Percentiles rank a stretch among this genome's conserved stretches.
Evolutionary conservation across 1,140 invertebrate genomes (phyloP).

Genomic region (Trichonephila inaurata): DNA sequence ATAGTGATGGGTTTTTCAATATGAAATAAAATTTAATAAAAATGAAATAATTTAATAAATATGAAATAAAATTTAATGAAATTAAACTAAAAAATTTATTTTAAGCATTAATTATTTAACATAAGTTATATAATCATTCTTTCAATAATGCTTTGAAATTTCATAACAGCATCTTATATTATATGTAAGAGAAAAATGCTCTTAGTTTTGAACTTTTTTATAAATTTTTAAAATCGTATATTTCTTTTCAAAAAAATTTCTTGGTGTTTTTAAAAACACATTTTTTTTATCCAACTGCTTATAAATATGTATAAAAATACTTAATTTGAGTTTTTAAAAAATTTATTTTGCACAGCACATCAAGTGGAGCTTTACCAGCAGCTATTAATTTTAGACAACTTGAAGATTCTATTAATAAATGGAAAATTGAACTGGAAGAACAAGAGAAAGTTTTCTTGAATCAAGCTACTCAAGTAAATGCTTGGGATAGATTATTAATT

Average conservation of each 20-base stretch:
- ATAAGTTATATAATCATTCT: not conserved
- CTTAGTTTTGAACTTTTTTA: too few relatives aligned
- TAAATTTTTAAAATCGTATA: too few relatives aligned
- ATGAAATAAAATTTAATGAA: not conserved
- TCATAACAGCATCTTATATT: not conserved
- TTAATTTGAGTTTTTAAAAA: not conserved
- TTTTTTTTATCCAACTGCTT: not conserved
- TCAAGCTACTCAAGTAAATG: conserved; percentile 96
- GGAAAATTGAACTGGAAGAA: conserved; percentile 95
- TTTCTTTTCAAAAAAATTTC: too few relatives aligned
- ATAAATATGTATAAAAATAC: not conserved
- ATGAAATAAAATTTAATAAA: too few relatives aligned
- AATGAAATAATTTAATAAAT: too few relatives aligned
- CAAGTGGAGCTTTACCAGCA: conserved; percentile 39
- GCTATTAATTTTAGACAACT: conserved; percentile 91
- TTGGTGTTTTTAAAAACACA: too few relatives aligned
- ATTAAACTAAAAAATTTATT: not conserved
- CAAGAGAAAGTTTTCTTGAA: conserved; percentile 96
- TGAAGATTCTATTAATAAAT: conserved; percentile 97
- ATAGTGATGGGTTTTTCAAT: too few relatives aligned
- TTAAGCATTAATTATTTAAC: not conserved
- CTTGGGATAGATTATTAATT: conserved; percentile 95
- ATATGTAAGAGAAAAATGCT: too few relatives aligned
- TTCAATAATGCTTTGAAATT: not conserved
- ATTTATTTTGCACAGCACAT: conserved; percentile 25